Base-by-base conservation (phyloP, 1,140 invertebrate genomes). In the Acromyrmex echinatior region DNA sequence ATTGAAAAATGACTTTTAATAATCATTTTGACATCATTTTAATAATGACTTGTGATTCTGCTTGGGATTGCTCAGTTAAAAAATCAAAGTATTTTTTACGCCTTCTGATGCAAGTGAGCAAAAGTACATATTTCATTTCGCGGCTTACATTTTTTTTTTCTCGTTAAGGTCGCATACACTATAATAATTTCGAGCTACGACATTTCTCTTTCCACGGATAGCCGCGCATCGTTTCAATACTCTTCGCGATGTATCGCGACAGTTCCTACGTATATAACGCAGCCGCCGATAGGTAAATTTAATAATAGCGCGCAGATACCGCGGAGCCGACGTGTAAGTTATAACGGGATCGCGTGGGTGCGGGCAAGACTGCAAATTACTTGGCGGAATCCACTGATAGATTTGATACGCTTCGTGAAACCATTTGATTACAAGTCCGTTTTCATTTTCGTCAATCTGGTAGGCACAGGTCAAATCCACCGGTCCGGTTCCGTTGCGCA, bases 341-440 rank as follows among this genome's bases (percentile, higher is more conserved):
- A 81, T 81, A 71, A 81, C 58, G 18, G 14, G 51, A 45, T 60
- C 28, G 31, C 79, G 68, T 84, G 25, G 68, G 68, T 7, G 58
- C 35, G 7, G 7, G 56, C 3, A 14, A 51, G 12, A n/a, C 18
- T 62, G 56, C 60, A 82, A 82, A 88, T 96, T 96, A 90, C 96
- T 95, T 25, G 96, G 96, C 14, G 96, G 96, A 84, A 98, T 97
- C 97, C 97, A 98, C 92, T 98, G 97, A 92, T 98, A 98, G 25
- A 98, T 96, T 9, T 97, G 97, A 58, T 96, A 93, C 1, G 96
- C 95, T 88, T 97, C 97, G 93, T 97, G 97, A 93, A 97, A 98
- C 97, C 97, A 98, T 93, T 98, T 98, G 78, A 98, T 96, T 45
- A 98, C 97, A 51, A 98, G 94, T 56, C 96, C 97, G 16, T 94